Evolutionary conservation across 2,113 vertebrate species (phyloP), one percentile per base, ranked within the genome.

Genomic region (Crotophaga sulcirostris): DNA sequence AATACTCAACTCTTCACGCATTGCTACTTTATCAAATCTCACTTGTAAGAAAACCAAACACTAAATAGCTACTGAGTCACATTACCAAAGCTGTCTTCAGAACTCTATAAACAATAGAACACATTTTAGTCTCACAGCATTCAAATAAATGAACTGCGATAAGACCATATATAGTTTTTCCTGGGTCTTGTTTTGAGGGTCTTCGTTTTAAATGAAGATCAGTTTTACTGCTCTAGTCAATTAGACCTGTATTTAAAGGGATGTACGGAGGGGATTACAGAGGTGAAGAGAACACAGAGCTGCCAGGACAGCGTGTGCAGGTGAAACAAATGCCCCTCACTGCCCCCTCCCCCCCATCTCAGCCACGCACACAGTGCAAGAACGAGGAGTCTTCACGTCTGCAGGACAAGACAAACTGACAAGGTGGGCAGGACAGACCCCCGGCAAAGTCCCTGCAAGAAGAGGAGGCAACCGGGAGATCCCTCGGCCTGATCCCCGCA

Each of bases 251-350:
- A 40, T 11, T 64, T 34, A n/a, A 62, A 28, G 0, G 0, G 21
- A 5, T 0, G 5, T 3, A 15, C 4, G 3, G 0, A 4, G 15
- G 11, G 10, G 9, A 18, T 3, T 4, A 17, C 0, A 3, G 8
- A 58, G 16, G 16, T 2, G 14, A 36, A 33, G 13, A 8, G 6
- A 40, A 16, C 3, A 44, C 8, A 0, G 20, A 42, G 38, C 17
- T 2, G 15, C 8, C 23, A 3, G 5, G 3, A 19, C 40, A 5
- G 9, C 16, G 13, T 13, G 40, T 0, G 42, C 40, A 33, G 45
- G 0, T 6, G 42, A 18, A 42, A 54, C 29, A 52, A 38, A 79
- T n/a, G 15, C 54, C 21, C 64, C 45, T 11, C 55, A n/a, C n/a
- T n/a, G 2, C 40, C 23, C n/a, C 40, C 40, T 42, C 10, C 40